Conservation (phyloP, 2,797 vertebrate genomes). For the Pygocentrus nattereri region DNA sequence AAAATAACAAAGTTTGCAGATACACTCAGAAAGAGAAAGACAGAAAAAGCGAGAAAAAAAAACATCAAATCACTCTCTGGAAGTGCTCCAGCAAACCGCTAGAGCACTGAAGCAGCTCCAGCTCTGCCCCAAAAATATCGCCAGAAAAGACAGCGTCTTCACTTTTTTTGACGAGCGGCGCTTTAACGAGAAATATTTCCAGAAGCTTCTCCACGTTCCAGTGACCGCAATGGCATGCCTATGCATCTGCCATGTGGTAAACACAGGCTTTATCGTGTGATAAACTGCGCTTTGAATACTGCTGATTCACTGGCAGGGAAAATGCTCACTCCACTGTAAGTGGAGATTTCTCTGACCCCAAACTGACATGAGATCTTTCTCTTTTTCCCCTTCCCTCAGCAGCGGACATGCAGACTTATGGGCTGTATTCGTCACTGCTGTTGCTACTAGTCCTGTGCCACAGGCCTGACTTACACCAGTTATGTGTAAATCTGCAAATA, state of each 20-base stretch:
- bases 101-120: slow-evolving; percentile 61
- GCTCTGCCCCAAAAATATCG: slow-evolving; percentile 69
- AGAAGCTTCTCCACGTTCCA: slow-evolving; percentile 38
- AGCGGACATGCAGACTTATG: neutral
- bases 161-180: slow-evolving; percentile 44
- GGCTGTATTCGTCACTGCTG: neutral
- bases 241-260: slow-evolving; percentile 38
- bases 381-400: neutral
- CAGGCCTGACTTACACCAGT: neutral
- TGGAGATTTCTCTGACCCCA: slow-evolving; percentile 35
- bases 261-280: slow-evolving; percentile 39
- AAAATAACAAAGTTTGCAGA: neutral
- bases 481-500: neutral
- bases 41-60: slow-evolving; percentile 13
- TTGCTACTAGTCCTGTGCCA: neutral
- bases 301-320: slow-evolving; percentile 42
- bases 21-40: neutral
- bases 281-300: slow-evolving; percentile 35
- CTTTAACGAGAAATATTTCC: slow-evolving; percentile 46
- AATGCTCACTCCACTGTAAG: slow-evolving; percentile 37
- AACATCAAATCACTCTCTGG: slow-evolving; percentile 68
- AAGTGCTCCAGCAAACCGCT: slow-evolving; percentile 60
- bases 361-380: slow-evolving; percentile 5
- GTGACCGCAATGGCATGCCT: slow-evolving; percentile 21
- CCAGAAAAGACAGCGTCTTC: slow-evolving; percentile 49